Evolutionary conservation across 2,888 invertebrate species (phyloP), one percentile per base, ranked within the genome.

Genomic region (Carterocephalus palaemon): DNA sequence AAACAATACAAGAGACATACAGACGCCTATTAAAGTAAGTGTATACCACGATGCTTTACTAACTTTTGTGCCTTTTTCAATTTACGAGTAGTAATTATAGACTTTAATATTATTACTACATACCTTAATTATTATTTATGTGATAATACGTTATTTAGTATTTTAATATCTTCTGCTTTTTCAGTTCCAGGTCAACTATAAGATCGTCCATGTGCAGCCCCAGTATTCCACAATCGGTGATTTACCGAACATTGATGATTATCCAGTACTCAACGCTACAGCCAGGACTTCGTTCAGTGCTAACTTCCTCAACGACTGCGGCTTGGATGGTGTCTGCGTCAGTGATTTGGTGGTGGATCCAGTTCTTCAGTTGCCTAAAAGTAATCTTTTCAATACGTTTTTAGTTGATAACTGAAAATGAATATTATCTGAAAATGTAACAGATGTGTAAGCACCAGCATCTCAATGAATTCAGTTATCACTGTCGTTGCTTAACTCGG

Each of bases 251-350:
- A 91, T 94, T 28, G 92, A 93, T 57, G 89, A 91, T 54, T 94
- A 92, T 66, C 97, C 98, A 0, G 95, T 98, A 31, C 80, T 98
- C 39, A 96, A 98, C 75, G 93, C 95, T 51, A 94, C 95, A 31
- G 95, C 96, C 0, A 90, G 92, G 17, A 91, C 92, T 48, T 88
- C 91, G 19, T 95, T 96, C 64, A 90, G 92, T 59, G 96, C 95
- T 0, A 93, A 92, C 31, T 96, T 97, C 88, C 91, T 95, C 54
- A 97, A 97, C 72, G 95, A 97, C 67, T 98, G 98, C 64, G 97
- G 97, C 0, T 82, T 89, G 0, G 95, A 97, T 66, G 95, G 95
- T 57, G 86, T 93, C 10, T 98, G 98, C 68, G 91, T 94, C 67
- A 97, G 96, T 61, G 91, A 95, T 62, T 77, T 98, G 32, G 83